Conservation (phyloP, 2,113 vertebrate genomes). For the Xenopus laevis region DNA sequence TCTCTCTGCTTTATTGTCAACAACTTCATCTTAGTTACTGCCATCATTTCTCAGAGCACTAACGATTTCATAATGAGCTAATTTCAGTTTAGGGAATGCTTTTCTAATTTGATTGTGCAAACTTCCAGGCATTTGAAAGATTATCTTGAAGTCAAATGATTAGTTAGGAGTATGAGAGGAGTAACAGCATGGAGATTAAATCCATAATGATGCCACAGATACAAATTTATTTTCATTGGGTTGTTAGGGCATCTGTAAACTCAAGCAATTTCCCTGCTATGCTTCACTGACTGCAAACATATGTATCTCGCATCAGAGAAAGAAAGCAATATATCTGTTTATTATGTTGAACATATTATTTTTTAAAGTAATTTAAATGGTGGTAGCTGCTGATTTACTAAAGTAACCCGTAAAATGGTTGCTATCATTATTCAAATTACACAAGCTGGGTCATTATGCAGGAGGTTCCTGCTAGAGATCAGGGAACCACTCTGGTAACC, state of each 20-base stretch:
- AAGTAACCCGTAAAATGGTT: too few species aligned
- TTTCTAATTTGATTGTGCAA: slow-evolving; percentile 26
- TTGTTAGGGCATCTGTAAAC: slow-evolving; percentile 27
- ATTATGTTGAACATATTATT: neutral
- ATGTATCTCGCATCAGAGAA: neutral
- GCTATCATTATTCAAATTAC: too few species aligned
- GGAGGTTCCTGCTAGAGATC: too few species aligned
- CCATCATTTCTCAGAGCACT: slow-evolving; percentile 27
- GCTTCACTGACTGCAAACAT: slow-evolving; percentile 23
- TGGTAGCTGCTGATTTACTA: too few species aligned
- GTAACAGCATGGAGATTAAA: slow-evolving; percentile 31
- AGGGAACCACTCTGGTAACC: too few species aligned
- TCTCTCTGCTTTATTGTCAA: slow-evolving; percentile 19
- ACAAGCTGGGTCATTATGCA: too few species aligned
- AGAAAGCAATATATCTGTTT: neutral
- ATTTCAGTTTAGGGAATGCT: slow-evolving; percentile 16
- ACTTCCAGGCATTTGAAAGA: slow-evolving; percentile 14
- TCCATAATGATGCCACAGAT: slow-evolving; percentile 28
- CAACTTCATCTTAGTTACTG: slow-evolving; percentile 37
- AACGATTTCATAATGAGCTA: slow-evolving; percentile 36
- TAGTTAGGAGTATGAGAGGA: slow-evolving; percentile 28
- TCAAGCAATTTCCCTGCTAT: slow-evolving; percentile 19
- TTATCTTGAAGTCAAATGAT: slow-evolving; percentile 21
- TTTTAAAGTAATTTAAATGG: too few species aligned
- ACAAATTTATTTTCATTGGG: slow-evolving; percentile 15